Conservation (phyloP, 2,888 invertebrate genomes). For the Pseudococcus jackbeardsleyi region DNA sequence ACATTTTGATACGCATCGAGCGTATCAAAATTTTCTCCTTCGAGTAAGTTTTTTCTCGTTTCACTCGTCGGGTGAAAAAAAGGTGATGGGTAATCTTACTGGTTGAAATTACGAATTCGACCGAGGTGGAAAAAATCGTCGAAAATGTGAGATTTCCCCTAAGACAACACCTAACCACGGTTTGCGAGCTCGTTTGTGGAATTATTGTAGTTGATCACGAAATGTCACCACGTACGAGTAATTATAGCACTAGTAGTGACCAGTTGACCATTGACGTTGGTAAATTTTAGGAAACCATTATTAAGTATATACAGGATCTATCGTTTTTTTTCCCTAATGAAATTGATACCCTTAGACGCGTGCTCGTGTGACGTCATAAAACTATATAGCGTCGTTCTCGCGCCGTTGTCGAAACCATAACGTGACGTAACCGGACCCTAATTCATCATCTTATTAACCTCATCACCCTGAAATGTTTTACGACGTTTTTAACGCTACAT, state of each 20-base stretch:
- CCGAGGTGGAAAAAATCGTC: neutral
- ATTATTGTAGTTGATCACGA: constrained; percentile 17
- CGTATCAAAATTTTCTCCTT: constrained; percentile 21
- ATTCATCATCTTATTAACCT: constrained; percentile 64
- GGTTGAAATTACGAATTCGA: neutral
- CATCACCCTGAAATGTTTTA: constrained; percentile 63
- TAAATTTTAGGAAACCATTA: constrained; percentile 45
- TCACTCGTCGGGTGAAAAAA: neutral
- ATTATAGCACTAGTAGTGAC: neutral
- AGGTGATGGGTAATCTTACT: neutral
- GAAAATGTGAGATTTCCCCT: neutral
- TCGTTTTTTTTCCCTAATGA: constrained; percentile 53
- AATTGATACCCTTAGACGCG: constrained; percentile 57
- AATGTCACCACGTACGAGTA: neutral
- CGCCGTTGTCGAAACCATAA: neutral
- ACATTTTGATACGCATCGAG: constrained; percentile 30
- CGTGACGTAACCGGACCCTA: constrained; percentile 62
- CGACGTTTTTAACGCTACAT: constrained; percentile 62
- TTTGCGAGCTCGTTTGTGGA: neutral
- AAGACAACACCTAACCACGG: neutral
- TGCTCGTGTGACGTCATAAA: constrained; percentile 58
- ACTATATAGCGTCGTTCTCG: constrained; percentile 13
- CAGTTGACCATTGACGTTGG: constrained; percentile 8
- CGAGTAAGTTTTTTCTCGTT: neutral
- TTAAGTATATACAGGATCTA: neutral